These are phyloP conservation scores for Halocynthia roretzi DNA, from an alignment of 23 tunicate species.

Conservation along the genomic window DNA sequence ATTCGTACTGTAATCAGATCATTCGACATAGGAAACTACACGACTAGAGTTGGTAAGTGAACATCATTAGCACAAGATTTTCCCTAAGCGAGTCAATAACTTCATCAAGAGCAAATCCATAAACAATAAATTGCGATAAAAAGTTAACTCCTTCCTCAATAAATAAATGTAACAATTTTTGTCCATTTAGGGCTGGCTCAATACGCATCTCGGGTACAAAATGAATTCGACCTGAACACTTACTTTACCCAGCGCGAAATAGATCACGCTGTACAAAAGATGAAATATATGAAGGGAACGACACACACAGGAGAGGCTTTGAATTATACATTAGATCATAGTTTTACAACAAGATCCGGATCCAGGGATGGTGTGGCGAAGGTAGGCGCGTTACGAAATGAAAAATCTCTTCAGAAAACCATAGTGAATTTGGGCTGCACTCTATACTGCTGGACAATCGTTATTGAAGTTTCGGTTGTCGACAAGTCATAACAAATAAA, in stretches of 20 bases:
- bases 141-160: too few species aligned
- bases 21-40: constrained; percentile 65
- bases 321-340: constrained; percentile 23
- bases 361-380: constrained; percentile 62
- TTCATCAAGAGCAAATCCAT: too few species aligned
- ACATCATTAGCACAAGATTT: too few species aligned
- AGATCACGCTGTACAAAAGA: constrained; percentile 34
- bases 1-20: constrained; percentile 58
- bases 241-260: constrained; percentile 14
- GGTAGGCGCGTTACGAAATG: constrained; percentile 1
- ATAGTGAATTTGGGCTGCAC: too few species aligned
- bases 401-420: too few species aligned
- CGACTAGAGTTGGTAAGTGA: constrained; percentile 69
- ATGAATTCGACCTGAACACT: constrained; percentile 43
- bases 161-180: neutral
- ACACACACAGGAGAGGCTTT: constrained; percentile 45
- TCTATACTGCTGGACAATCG: too few species aligned
- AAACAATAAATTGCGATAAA: too few species aligned
- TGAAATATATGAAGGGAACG: constrained; percentile 38
- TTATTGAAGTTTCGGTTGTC: too few species aligned
- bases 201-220: constrained; percentile 24
- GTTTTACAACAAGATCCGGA: constrained; percentile 48
- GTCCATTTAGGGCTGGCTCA: constrained; percentile 29
- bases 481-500: too few species aligned
- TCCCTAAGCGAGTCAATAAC: too few species aligned